Percentiles rank a stretch among this genome's conserved stretches.
These are phyloP conservation scores for Chrysemys picta DNA, from an alignment of 2,113 vertebrate species.

Conservation along the genomic window DNA sequence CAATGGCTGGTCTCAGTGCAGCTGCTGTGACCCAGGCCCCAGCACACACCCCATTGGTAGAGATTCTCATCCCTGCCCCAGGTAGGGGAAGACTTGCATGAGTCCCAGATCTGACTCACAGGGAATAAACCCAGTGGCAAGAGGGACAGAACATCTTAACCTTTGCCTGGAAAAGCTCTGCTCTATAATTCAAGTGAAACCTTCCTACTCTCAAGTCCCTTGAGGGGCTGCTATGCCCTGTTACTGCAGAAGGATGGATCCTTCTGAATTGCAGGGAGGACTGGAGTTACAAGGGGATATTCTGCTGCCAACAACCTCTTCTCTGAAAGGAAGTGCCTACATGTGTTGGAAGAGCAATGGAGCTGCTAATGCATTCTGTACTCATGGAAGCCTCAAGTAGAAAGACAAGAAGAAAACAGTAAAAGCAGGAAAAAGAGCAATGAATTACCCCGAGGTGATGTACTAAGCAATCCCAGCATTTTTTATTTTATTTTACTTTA, in stretches of 20 bases:
- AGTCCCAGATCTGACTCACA: background rate
- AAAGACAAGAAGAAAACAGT: background rate
- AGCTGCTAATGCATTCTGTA: background rate
- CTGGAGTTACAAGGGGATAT: too few species aligned
- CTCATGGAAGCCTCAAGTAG: background rate
- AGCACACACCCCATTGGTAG: background rate
- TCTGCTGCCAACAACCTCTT: background rate
- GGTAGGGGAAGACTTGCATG: background rate
- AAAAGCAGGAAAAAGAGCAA: background rate
- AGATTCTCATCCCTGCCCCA: background rate
- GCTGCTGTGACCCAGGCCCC: background rate
- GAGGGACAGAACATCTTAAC: background rate
- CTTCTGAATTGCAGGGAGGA: background rate
- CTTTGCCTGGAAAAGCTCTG: background rate
- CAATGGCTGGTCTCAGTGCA: background rate
- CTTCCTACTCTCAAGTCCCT: background rate
- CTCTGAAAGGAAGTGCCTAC: background rate
- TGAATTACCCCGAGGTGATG: background rate
- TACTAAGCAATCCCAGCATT: background rate
- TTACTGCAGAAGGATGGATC: background rate
- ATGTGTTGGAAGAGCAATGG: background rate
- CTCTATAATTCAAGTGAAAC: background rate
- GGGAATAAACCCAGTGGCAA: background rate
- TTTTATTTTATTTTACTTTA: background rate
- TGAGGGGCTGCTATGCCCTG: background rate